These are phyloP conservation scores for Bombus sylvicola DNA, from an alignment of 1,140 invertebrate genomes.

Conservation along the genomic window DNA sequence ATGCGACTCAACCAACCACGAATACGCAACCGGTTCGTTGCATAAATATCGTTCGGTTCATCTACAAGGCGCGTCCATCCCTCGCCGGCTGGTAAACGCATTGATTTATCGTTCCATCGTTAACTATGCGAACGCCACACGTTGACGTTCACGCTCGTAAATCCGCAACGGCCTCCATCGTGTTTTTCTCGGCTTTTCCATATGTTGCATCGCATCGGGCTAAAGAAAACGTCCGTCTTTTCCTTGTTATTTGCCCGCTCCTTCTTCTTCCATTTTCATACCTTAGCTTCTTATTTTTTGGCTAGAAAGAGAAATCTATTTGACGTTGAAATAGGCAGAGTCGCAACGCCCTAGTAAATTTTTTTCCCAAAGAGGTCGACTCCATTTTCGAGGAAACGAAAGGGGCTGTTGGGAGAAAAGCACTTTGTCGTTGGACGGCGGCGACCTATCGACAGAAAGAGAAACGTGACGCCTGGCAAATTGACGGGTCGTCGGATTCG, in stretches of 20 bases:
- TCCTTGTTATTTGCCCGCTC: neutral
- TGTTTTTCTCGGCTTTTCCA: neutral
- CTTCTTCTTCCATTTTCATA: too few species aligned
- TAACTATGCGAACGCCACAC: neutral
- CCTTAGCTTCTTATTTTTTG: neutral
- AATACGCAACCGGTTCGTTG: conserved; percentile 22
- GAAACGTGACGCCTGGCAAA: too few species aligned
- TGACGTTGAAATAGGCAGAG: too few species aligned
- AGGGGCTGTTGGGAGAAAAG: too few species aligned
- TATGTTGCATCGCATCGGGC: neutral
- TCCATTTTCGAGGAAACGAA: too few species aligned
- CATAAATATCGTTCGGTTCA: conserved; percentile 27
- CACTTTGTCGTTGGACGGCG: too few species aligned
- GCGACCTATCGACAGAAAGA: too few species aligned
- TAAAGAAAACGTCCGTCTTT: neutral
- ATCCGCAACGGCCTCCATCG: neutral
- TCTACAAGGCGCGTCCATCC: conserved; percentile 13
- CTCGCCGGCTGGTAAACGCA: conserved; percentile 9
- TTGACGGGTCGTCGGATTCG: too few species aligned
- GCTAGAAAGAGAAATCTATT: too few species aligned
- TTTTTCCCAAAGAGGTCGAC: too few species aligned
- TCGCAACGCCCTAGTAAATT: too few species aligned
- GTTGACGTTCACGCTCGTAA: neutral
- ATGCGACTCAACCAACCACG: neutral
- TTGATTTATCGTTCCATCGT: conserved; percentile 15